Percentiles rank a stretch among this genome's conserved stretches.
Conservation (phyloP, 2,888 invertebrate genomes). For the Cylindroiulus punctatus region DNA sequence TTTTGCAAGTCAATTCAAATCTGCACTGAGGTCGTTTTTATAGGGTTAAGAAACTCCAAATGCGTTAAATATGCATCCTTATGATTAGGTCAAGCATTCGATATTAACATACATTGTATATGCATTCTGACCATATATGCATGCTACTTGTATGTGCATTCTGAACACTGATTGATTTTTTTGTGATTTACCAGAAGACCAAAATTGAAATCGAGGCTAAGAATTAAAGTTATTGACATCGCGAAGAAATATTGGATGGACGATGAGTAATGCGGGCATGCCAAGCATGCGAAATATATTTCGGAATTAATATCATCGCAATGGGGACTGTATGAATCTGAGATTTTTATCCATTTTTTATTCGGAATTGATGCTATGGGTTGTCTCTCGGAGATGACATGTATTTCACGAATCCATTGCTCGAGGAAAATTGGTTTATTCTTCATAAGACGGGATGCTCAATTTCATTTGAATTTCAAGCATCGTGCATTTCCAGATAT, state of each 20-base stretch:
- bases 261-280: background rate
- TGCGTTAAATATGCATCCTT: no score
- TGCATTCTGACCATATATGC: background rate
- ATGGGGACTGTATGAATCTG: background rate
- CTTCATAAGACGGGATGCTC: constrained; percentile 39
- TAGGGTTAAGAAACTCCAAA: no score
- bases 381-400: constrained; percentile 42
- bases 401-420: constrained; percentile 39
- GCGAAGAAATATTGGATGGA: background rate
- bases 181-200: background rate
- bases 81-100: no score
- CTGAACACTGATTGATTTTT: no score
- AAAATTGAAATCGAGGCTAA: background rate
- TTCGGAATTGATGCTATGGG: constrained; percentile 40
- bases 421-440: constrained; percentile 47
- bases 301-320: constrained; percentile 7
- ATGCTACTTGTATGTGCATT: no score
- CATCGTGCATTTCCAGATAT: constrained; percentile 2
- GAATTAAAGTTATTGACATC: background rate
- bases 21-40: no score
- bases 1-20: no score
- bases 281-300: background rate
- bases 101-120: no score
- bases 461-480: constrained; percentile 47
- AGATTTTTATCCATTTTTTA: constrained; percentile 33